These are phyloP conservation scores for Meghimatium bilineatum DNA, from an alignment of 2,888 invertebrate species.

Conservation along the genomic window DNA sequence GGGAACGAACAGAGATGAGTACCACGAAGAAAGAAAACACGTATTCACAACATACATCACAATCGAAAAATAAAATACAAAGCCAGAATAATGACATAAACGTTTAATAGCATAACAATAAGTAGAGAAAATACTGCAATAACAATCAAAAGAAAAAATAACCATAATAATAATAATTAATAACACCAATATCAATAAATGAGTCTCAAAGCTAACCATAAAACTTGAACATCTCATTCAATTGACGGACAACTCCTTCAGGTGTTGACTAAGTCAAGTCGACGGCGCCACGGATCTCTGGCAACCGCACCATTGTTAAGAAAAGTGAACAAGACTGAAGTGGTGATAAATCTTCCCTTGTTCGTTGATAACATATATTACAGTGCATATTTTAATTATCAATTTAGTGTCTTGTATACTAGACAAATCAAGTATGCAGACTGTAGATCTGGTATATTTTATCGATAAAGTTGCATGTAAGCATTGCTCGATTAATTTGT, in stretches of 20 bases:
- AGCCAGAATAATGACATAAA: not conserved
- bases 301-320: not conserved
- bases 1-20: too few relatives aligned
- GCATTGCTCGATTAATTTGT: not conserved
- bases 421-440: not conserved
- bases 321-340: not conserved
- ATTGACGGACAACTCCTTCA: constrained; percentile 3
- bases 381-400: constrained; percentile 35
- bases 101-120: not conserved
- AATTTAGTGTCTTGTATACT: not conserved
- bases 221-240: constrained; percentile 3
- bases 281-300: constrained; percentile 21
- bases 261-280: constrained; percentile 15
- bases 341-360: constrained; percentile 6
- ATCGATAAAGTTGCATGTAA: not conserved
- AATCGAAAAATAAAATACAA: too few relatives aligned
- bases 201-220: not conserved
- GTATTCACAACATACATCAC: too few relatives aligned
- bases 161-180: not conserved
- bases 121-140: not conserved
- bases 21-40: too few relatives aligned
- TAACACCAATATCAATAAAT: constrained; percentile 17
- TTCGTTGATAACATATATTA: constrained; percentile 13
- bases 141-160: not conserved
- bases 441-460: not conserved